phyloP scores from a whole-genome alignment of 2,797 vertebrate species.

The Mus caroli region DNA sequence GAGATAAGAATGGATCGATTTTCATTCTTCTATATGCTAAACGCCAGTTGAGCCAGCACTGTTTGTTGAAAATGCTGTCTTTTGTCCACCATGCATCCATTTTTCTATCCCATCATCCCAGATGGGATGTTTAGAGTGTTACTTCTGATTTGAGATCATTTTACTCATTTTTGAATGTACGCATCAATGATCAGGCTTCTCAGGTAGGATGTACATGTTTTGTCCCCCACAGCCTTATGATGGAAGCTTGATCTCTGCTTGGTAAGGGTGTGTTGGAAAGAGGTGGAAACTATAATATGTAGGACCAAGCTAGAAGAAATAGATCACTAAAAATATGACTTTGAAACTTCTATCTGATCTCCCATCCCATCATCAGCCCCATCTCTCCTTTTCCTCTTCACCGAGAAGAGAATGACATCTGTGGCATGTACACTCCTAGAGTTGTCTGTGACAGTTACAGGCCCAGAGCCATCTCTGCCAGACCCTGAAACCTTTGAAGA shows the following conservation, averaged over 20 bases:
- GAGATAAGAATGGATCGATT: too few relatives aligned
- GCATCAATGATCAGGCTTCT: neutral
- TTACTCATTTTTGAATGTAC: neutral
- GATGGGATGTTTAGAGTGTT: neutral
- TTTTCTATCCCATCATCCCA: neutral
- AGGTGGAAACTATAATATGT: neutral
- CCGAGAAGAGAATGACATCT: neutral
- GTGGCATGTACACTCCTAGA: too few relatives aligned
- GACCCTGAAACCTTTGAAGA: neutral
- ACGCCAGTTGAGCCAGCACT: too few relatives aligned
- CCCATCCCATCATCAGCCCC: neutral
- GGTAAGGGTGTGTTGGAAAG: neutral
- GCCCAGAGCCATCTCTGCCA: neutral
- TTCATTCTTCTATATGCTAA: too few relatives aligned
- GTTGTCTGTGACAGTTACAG: neutral
- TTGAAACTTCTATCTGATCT: neutral
- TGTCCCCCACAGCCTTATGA: neutral
- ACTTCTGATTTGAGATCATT: neutral
- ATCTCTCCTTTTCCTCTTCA: neutral
- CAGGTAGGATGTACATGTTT: neutral
- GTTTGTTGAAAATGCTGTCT: too few relatives aligned
- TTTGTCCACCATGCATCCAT: too few relatives aligned
- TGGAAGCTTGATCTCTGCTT: neutral
- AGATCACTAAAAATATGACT: neutral
- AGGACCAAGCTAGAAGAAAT: neutral